Conservation (phyloP, 2,113 vertebrate genomes). For the Neoarius graeffei region DNA sequence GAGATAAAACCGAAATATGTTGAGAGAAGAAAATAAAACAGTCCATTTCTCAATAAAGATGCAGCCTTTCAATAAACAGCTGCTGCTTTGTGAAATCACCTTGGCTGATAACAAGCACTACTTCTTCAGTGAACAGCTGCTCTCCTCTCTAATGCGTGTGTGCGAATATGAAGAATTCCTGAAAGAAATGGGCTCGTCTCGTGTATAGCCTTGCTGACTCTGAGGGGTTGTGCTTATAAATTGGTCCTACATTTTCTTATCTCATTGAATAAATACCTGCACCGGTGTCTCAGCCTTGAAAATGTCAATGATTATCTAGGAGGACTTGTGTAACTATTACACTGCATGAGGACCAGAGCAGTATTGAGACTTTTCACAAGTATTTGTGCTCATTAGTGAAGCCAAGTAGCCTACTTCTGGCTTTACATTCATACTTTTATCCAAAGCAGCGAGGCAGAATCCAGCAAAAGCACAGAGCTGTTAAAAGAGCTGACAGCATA, state of each 20-base stretch:
- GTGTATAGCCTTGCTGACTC: neutral
- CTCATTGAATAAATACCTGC: neutral
- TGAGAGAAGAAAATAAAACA: neutral
- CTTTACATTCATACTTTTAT: neutral
- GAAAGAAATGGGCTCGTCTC: neutral
- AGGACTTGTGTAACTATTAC: neutral
- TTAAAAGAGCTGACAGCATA: neutral
- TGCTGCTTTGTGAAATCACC: constrained; percentile 12
- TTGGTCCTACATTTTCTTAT: neutral
- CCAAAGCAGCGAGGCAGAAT: neutral
- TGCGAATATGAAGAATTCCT: too few species aligned
- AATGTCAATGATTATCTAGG: neutral
- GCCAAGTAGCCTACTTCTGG: neutral
- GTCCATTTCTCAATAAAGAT: neutral
- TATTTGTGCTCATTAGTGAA: neutral
- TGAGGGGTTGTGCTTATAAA: neutral
- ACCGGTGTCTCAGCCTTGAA: constrained; percentile 3
- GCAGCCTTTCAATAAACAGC: neutral
- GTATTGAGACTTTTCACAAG: neutral
- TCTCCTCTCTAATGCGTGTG: neutral
- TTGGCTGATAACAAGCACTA: neutral
- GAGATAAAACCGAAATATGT: neutral
- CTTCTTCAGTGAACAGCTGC: neutral
- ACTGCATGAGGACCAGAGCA: neutral
- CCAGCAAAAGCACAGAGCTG: neutral